Conservation (phyloP, 2,888 invertebrate genomes). For the Ennomos quercinarius region DNA sequence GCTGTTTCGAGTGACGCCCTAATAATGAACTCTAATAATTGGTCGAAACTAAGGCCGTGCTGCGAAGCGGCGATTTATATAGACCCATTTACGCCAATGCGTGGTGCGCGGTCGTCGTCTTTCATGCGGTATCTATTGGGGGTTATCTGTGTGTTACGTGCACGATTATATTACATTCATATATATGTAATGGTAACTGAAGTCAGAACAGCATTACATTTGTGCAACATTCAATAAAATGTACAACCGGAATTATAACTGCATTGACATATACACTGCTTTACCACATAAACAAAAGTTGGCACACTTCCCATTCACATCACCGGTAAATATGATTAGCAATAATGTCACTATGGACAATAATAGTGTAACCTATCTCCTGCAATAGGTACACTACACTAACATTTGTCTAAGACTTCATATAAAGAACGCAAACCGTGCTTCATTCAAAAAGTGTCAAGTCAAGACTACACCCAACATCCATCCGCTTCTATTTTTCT, state of each 20-base stretch:
- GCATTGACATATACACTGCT: slow-evolving; percentile 15
- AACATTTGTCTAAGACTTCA: slow-evolving; percentile 31
- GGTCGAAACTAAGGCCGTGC: too few species aligned
- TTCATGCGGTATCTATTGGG: too few species aligned
- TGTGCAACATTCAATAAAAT: slow-evolving; percentile 52
- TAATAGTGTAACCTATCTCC: slow-evolving; percentile 17
- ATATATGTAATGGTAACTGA: slow-evolving; percentile 72
- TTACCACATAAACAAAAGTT: slow-evolving; percentile 22
- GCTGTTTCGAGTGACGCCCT: too few species aligned
- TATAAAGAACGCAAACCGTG: slow-evolving; percentile 41
- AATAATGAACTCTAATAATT: too few species aligned
- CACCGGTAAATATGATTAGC: slow-evolving; percentile 10
- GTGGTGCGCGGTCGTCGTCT: too few species aligned
- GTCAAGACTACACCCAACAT: slow-evolving; percentile 39
- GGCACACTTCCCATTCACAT: slow-evolving; percentile 22
- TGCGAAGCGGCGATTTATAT: too few species aligned
- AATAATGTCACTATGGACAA: slow-evolving; percentile 2
- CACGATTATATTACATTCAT: slow-evolving; percentile 53
- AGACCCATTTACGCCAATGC: too few species aligned
- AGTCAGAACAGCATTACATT: slow-evolving; percentile 47
- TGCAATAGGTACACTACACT: slow-evolving; percentile 35
- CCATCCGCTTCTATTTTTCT: slow-evolving; percentile 64
- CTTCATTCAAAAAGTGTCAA: slow-evolving; percentile 48
- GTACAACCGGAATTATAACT: slow-evolving; percentile 25
- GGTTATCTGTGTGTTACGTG: too few species aligned